Conservation (phyloP, 1,140 invertebrate genomes). For the Acyrthosiphon pisum region DNA sequence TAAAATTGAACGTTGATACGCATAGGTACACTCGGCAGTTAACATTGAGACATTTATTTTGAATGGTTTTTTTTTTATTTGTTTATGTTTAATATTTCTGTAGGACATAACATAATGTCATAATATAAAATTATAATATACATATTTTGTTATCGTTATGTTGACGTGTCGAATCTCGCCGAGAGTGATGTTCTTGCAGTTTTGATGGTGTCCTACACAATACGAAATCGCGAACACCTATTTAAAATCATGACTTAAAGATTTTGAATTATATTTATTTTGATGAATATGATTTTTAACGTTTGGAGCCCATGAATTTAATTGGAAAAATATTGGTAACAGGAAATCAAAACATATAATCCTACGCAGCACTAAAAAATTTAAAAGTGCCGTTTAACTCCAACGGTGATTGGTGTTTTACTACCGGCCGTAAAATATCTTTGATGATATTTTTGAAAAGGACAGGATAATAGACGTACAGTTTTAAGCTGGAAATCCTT, state of each 20-base stretch:
- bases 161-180: background rate
- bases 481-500: background rate
- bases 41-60: background rate
- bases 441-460: background rate
- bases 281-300: background rate
- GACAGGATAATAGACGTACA: background rate
- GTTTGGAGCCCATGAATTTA: background rate
- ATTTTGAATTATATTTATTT: background rate
- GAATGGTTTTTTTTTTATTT: constrained; percentile 11
- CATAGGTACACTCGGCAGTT: background rate
- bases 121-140: background rate
- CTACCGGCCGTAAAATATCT: background rate
- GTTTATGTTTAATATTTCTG: background rate
- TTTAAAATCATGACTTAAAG: constrained; percentile 18
- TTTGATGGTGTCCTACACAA: background rate
- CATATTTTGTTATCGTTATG: background rate
- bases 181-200: background rate
- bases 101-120: background rate
- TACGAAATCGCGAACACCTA: background rate
- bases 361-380: background rate
- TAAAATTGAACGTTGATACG: background rate
- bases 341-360: background rate
- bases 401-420: background rate
- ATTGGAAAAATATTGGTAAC: background rate
- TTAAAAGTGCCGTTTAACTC: background rate